Evolutionary conservation across 2,888 invertebrate species (phyloP), one percentile per base, ranked within the genome.

Genomic region (Megastigmus dorsalis): DNA sequence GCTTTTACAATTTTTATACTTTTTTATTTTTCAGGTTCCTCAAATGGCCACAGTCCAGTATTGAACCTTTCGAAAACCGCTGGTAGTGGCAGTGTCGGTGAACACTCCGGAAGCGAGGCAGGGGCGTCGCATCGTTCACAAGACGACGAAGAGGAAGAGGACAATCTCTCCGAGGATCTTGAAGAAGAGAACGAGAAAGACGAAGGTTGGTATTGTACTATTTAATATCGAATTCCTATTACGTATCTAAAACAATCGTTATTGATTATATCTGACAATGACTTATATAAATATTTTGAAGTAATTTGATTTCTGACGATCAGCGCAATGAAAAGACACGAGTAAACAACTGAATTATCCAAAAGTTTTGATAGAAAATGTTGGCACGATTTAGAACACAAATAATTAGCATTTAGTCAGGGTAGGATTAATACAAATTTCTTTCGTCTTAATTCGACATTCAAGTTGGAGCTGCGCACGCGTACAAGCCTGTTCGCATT

Each of bases 31-130:
- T 80, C 90, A 94, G 94, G 93, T 81, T 96, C 96, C 76, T 95
- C 96, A 79, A 95, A 94, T 83, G 95, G 95, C 68, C 95, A 95
- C 90, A 97, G 96, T 92, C 97, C 97, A 77, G 96, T 97, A 80
- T 89, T 97, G 83, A 97, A 97, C 90, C 91, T 97, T 74, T 96
- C 97, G 68, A 97, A 97, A 89, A 95, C 95, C 71, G 95, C 95
- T 66, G 93, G 89, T 84, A 93, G 93, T 77, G 95, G 94, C 79
- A 95, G 95, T 84, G 92, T 92, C 79, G 91, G 91, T 79, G 90
- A 89, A 66, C 90, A 90, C 82, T 92, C 92, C 77, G 91, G 91
- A 79, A 91, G 91, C 83, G 91, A 93, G 89, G 90, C 92, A 85
- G 91, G 92, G 87, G 90, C 89, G 88, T 94, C 89, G 87, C 93